Evolutionary conservation across 2,113 vertebrate genomes (phyloP).

Genomic region (Chrysemys picta): DNA sequence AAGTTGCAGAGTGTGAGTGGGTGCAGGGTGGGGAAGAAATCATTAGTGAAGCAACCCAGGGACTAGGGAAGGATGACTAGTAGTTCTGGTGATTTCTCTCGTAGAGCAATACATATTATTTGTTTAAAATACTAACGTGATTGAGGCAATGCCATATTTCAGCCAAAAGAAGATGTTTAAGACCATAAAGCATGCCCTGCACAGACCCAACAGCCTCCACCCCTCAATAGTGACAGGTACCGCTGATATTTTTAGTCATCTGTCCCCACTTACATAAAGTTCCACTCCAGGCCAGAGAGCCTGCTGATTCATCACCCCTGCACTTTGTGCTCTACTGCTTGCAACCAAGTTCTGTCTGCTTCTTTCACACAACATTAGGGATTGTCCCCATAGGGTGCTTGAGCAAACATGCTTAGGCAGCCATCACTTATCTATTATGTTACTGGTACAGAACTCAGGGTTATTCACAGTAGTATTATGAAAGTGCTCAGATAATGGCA

Average conservation of each 20-base stretch:
- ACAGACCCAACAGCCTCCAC: not conserved
- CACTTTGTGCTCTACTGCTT: not conserved
- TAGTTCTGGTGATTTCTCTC: not conserved
- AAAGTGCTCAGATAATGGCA: not conserved
- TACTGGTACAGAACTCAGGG: not conserved
- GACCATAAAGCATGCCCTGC: accelerated
- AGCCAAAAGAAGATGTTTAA: not conserved
- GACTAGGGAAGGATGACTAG: not conserved
- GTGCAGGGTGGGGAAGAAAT: too few relatives aligned
- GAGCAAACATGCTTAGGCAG: not conserved
- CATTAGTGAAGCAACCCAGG: not conserved
- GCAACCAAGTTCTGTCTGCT: not conserved
- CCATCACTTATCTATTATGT: not conserved
- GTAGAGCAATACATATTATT: not conserved
- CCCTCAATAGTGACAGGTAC: not conserved
- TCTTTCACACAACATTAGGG: not conserved
- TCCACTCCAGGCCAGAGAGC: not conserved
- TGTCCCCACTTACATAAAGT: not conserved
- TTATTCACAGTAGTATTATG: not conserved
- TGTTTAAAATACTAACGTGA: not conserved
- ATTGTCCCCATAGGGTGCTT: not conserved
- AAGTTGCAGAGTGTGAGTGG: not conserved
- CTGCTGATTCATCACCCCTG: accelerated
- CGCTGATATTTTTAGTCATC: not conserved
- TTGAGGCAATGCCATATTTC: not conserved